phyloP scores from a whole-genome alignment of 2,888 invertebrate species.

The Drosophila ustulata region DNA sequence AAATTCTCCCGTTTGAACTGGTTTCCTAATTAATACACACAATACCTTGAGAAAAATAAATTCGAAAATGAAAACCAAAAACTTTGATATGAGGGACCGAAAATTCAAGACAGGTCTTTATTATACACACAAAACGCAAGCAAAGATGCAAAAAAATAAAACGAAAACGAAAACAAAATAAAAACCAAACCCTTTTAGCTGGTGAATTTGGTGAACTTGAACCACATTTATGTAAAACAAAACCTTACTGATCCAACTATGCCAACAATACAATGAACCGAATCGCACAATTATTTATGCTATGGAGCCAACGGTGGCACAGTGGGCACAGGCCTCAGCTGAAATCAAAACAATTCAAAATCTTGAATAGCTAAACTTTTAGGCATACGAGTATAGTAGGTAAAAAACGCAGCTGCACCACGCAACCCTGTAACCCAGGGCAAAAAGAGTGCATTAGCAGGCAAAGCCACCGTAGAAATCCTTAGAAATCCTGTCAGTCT shows the following conservation, averaged over 20 bases:
- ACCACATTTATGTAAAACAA: constrained; percentile 13
- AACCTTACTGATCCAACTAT: constrained; percentile 5
- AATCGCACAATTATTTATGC: constrained; percentile 15
- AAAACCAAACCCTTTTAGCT: constrained; percentile 16
- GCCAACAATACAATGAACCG: constrained; percentile 15
- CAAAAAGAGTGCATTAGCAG: not conserved
- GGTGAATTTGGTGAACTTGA: constrained; percentile 24
- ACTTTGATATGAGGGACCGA: constrained; percentile 81
- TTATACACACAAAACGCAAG: constrained; percentile 61
- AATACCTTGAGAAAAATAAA: constrained; percentile 45
- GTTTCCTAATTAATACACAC: constrained; percentile 65
- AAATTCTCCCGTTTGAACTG: constrained; percentile 69
- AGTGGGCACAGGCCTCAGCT: constrained; percentile 31
- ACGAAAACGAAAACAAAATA: not conserved
- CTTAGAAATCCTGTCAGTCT: not conserved
- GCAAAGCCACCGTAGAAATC: not conserved
- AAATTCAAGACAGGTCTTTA: constrained; percentile 75
- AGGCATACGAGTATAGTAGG: not conserved
- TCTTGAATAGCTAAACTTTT: constrained; percentile 32
- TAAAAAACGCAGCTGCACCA: not conserved
- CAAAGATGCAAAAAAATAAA: constrained; percentile 6
- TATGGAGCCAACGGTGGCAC: constrained; percentile 28
- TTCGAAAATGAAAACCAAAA: constrained; percentile 27
- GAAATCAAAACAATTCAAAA: constrained; percentile 42
- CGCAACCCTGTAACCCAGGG: not conserved